A percentile compares a stretch with the other conserved stretches of the same genome.
These are phyloP conservation scores for Aethes cnicana DNA, from an alignment of 2,888 invertebrate species.

Conservation along the genomic window DNA sequence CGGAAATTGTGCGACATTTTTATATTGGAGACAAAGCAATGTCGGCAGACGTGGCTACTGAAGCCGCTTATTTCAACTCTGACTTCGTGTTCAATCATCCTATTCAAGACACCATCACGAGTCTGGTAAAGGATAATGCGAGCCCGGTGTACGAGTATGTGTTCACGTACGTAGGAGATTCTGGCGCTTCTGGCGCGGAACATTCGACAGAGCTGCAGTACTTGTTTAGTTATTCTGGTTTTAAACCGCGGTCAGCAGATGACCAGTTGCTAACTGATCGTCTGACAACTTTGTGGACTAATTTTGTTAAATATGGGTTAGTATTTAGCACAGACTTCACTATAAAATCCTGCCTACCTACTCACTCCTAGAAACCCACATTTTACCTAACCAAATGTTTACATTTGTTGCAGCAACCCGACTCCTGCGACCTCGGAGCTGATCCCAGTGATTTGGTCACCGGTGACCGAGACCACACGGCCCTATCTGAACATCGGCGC, in stretches of 20 bases:
- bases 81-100: conserved; percentile 68
- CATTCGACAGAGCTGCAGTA: conserved; percentile 63
- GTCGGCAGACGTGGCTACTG: conserved; percentile 44
- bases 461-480: conserved; percentile 49
- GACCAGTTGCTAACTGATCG: conserved; percentile 56
- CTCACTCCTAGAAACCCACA: no score
- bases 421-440: conserved; percentile 52
- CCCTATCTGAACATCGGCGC: conserved; percentile 63
- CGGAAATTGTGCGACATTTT: conserved; percentile 56
- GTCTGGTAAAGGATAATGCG: conserved; percentile 57
- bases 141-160: conserved; percentile 63
- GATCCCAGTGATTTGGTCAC: conserved; percentile 57
- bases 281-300: conserved; percentile 63
- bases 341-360: conserved; percentile 3
- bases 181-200: conserved; percentile 46
- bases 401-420: conserved; percentile 57
- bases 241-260: conserved; percentile 41
- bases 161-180: conserved; percentile 58
- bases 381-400: no score
- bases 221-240: conserved; percentile 50
- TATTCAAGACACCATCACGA: conserved; percentile 55
- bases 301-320: conserved; percentile 73
- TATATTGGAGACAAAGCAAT: conserved; percentile 67
- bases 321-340: conserved; percentile 25
- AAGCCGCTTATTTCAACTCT: conserved; percentile 61